These are phyloP conservation scores for Nymphalis urticae DNA, from an alignment of 2,888 invertebrate species.

Conservation along the genomic window DNA sequence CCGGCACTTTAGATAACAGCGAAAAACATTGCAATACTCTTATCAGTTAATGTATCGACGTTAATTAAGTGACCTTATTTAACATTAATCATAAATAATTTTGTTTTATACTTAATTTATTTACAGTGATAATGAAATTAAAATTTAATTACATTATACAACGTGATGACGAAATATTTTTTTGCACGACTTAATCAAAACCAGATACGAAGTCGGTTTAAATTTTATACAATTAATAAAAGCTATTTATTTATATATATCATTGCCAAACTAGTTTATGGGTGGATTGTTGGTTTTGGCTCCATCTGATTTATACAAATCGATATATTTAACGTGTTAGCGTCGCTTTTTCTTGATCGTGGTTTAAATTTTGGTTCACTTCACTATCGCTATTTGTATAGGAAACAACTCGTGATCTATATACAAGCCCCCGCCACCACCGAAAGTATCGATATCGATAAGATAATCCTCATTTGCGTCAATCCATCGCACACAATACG, in stretches of 20 bases:
- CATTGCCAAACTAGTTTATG: conserved; percentile 13
- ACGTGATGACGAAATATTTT: neutral
- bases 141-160: too few species aligned
- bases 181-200: neutral
- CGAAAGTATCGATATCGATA: conserved; percentile 41
- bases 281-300: conserved; percentile 24
- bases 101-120: neutral
- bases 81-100: conserved; percentile 2
- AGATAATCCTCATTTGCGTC: conserved; percentile 50
- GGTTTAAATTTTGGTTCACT: neutral
- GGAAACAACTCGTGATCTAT: conserved; percentile 41
- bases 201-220: neutral
- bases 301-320: neutral
- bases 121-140: neutral
- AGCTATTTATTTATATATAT: conserved; percentile 10
- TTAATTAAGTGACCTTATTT: conserved; percentile 35
- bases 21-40: conserved; percentile 39
- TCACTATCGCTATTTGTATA: conserved; percentile 16
- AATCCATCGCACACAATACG: conserved; percentile 39
- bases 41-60: conserved; percentile 24
- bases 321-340: neutral
- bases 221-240: conserved; percentile 14
- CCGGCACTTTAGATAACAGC: conserved; percentile 31
- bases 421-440: conserved; percentile 38
- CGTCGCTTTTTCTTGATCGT: neutral